Percentiles rank a stretch among this genome's conserved stretches.
Evolutionary conservation across 2,113 vertebrate species (phyloP).

Genomic region (Nesoenas mayeri): DNA sequence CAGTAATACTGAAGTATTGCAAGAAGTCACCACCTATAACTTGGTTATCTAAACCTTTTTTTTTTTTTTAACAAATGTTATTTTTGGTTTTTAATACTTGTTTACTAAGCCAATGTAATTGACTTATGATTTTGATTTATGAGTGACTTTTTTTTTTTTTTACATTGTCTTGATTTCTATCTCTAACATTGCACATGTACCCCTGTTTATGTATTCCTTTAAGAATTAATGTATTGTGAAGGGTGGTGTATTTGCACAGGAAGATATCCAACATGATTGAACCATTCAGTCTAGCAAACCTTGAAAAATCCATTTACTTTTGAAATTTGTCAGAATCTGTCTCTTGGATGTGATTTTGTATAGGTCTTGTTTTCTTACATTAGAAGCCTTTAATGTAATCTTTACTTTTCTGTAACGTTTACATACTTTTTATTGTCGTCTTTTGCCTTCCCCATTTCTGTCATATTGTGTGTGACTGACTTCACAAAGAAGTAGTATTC

Average conservation of each 20-base stretch:
- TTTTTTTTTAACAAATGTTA: neutral
- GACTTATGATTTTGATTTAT: neutral
- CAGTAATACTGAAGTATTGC: neutral
- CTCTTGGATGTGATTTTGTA: neutral
- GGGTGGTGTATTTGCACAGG: neutral
- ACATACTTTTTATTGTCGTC: neutral
- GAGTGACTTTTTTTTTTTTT: neutral
- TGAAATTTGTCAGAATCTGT: neutral
- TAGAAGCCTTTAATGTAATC: neutral
- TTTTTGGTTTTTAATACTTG: neutral
- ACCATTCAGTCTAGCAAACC: neutral
- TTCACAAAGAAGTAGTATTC: neutral
- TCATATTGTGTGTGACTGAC: neutral
- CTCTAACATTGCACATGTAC: neutral
- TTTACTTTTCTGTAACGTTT: neutral
- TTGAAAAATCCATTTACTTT: neutral
- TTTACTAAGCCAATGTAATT: neutral
- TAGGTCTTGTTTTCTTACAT: neutral
- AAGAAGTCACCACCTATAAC: neutral
- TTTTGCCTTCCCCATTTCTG: neutral
- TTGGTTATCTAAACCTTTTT: neutral
- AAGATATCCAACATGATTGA: neutral
- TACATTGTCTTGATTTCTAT: neutral
- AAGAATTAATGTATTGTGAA: neutral
- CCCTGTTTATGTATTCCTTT: neutral